Evolutionary conservation across 2,113 vertebrate species (phyloP).

Genomic region (Ia io): DNA sequence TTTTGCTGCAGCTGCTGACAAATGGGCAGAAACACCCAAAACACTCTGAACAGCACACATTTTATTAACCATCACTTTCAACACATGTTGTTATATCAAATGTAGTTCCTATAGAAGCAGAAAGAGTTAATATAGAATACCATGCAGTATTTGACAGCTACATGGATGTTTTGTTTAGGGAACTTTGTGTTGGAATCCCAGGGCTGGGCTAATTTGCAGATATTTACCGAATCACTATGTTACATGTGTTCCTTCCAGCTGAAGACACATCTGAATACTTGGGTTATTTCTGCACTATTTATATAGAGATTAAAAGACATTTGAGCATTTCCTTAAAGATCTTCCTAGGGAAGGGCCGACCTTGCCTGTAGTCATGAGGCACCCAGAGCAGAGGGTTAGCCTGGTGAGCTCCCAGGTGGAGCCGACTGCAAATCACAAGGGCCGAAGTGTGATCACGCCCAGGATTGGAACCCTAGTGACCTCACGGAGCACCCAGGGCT

Average conservation of each 20-base stretch:
- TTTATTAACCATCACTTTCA: slow-evolving; percentile 73
- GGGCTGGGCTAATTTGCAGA: slow-evolving; percentile 47
- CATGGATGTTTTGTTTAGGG: slow-evolving; percentile 40
- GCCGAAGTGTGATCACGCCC: not conserved
- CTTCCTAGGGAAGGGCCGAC: not conserved
- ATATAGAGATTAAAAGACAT: slow-evolving; percentile 36
- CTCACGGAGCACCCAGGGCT: not conserved
- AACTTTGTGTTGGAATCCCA: not conserved
- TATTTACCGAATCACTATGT: slow-evolving; percentile 48
- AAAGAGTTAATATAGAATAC: slow-evolving; percentile 36
- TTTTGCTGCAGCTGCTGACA: not conserved
- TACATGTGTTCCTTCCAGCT: not conserved
- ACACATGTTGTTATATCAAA: slow-evolving; percentile 68
- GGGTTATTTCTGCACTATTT: slow-evolving; percentile 56
- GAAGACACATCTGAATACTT: not conserved
- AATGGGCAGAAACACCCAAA: not conserved
- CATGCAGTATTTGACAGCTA: slow-evolving; percentile 30
- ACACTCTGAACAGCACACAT: rapidly evolving
- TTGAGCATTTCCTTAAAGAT: slow-evolving; percentile 34
- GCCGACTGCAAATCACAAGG: not conserved
- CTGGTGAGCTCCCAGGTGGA: too few relatives aligned
- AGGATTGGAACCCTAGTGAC: not conserved
- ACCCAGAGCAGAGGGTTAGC: not conserved
- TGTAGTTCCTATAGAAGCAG: slow-evolving; percentile 57
- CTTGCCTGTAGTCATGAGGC: not conserved